phyloP scores from a whole-genome alignment of 2,797 vertebrate species.

The Megalops cyprinoides region DNA sequence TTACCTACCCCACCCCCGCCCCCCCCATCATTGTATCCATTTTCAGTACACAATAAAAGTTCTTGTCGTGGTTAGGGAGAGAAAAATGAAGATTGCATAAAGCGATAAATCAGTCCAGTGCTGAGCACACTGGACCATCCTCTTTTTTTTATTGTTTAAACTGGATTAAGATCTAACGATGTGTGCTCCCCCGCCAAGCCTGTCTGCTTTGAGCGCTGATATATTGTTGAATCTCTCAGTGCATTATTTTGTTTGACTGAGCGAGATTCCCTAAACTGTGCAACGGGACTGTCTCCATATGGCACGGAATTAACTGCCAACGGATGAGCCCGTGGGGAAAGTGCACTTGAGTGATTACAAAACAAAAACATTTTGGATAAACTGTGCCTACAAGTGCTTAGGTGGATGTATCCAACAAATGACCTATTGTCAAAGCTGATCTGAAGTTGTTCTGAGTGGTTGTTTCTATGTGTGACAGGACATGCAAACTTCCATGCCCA shows the following conservation, averaged over 20 bases:
- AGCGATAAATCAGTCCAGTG: background rate
- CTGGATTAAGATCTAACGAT: slow-evolving; percentile 15
- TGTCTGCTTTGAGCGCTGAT: slow-evolving; percentile 14
- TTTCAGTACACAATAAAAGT: background rate
- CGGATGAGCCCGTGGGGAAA: background rate
- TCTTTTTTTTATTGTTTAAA: background rate
- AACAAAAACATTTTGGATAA: background rate
- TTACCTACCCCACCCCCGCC: no score
- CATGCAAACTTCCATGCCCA: background rate
- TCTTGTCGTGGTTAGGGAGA: background rate
- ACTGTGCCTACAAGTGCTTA: no score
- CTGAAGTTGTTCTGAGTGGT: no score
- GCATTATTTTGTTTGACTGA: slow-evolving; percentile 12
- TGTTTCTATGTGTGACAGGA: no score
- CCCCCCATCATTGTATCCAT: no score
- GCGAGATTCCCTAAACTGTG: background rate
- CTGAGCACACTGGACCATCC: background rate
- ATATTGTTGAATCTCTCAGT: slow-evolving; percentile 6
- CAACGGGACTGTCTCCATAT: slow-evolving; percentile 1
- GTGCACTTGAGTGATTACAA: background rate
- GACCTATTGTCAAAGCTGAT: no score
- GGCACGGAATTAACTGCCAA: background rate
- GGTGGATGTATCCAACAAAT: no score
- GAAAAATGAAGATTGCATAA: background rate
- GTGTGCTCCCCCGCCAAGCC: background rate